Conservation (phyloP, 2,888 invertebrate genomes). For the Mylabris sibirica region DNA sequence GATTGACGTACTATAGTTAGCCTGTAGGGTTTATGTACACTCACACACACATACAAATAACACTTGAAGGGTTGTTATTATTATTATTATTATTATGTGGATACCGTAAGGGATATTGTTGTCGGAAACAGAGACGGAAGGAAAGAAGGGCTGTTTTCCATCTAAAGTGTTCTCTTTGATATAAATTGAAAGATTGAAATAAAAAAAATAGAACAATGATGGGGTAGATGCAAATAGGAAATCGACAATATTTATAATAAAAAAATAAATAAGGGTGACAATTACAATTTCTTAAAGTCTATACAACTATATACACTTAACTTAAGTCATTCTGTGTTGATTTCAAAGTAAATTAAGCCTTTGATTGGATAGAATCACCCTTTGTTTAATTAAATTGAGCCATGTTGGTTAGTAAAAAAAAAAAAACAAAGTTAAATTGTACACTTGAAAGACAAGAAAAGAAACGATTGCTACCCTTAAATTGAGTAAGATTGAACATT, state of each 20-base stretch:
- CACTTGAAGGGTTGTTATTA: neutral
- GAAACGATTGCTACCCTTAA: too few relatives aligned
- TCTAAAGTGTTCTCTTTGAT: conserved; percentile 7
- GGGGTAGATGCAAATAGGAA: neutral
- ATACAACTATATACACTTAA: too few relatives aligned
- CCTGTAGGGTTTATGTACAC: neutral
- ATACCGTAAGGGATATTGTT: neutral
- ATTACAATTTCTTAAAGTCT: too few relatives aligned
- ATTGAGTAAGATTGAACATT: too few relatives aligned
- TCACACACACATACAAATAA: neutral
- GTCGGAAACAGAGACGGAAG: neutral
- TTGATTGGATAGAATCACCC: too few relatives aligned
- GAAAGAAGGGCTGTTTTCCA: neutral
- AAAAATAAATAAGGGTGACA: neutral
- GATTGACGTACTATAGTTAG: conserved; percentile 5
- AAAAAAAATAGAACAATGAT: neutral
- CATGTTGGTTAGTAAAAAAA: too few relatives aligned
- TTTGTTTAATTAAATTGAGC: too few relatives aligned
- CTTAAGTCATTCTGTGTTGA: too few relatives aligned
- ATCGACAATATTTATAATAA: neutral
- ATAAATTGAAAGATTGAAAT: neutral
- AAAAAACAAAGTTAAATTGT: too few relatives aligned
- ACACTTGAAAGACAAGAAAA: too few relatives aligned
- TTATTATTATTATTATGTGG: neutral
- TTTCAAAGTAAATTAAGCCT: too few relatives aligned